Conservation (phyloP, 2,888 invertebrate species). For the Neoitamus cyanurus region DNA sequence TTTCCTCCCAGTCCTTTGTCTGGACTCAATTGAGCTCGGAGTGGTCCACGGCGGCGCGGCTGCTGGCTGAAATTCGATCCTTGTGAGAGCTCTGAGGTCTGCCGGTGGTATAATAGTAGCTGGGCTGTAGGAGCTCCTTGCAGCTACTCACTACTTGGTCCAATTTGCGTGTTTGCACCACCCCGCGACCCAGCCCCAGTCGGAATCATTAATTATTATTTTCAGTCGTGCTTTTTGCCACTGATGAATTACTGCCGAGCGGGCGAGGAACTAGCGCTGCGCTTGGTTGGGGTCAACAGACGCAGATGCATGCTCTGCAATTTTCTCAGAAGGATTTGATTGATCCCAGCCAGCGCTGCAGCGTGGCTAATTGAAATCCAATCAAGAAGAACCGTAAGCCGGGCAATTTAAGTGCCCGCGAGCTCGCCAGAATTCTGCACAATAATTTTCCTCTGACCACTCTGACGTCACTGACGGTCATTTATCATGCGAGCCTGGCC, state of each 20-base stretch:
- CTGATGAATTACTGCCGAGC: background rate
- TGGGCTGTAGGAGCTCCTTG: background rate
- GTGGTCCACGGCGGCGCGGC: conserved; percentile 27
- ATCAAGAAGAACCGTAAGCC: conserved; percentile 36
- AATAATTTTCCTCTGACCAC: conserved; percentile 14
- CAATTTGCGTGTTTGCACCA: conserved; percentile 22
- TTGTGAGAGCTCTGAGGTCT: conserved; percentile 20
- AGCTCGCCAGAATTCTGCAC: background rate
- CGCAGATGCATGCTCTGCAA: conserved; percentile 3
- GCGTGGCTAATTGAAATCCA: conserved; percentile 45
- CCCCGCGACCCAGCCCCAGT: background rate
- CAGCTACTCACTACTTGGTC: conserved; percentile 20
- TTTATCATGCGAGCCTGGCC: conserved; percentile 13
- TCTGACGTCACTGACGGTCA: conserved; percentile 28
- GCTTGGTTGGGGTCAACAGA: background rate
- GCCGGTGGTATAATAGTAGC: background rate
- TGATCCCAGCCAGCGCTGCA: conserved; percentile 19
- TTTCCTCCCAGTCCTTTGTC: conserved; percentile 40
- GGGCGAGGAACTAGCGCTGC: background rate
- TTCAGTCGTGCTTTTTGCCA: conserved; percentile 20
- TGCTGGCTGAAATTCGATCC: conserved; percentile 30
- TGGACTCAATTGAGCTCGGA: conserved; percentile 39
- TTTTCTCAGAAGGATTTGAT: conserved; percentile 29
- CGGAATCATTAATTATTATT: conserved; percentile 38
- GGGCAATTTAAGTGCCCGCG: conserved; percentile 2